phyloP scores from a whole-genome alignment of 2,113 vertebrate genomes.

The Tachysurus vachellii region DNA sequence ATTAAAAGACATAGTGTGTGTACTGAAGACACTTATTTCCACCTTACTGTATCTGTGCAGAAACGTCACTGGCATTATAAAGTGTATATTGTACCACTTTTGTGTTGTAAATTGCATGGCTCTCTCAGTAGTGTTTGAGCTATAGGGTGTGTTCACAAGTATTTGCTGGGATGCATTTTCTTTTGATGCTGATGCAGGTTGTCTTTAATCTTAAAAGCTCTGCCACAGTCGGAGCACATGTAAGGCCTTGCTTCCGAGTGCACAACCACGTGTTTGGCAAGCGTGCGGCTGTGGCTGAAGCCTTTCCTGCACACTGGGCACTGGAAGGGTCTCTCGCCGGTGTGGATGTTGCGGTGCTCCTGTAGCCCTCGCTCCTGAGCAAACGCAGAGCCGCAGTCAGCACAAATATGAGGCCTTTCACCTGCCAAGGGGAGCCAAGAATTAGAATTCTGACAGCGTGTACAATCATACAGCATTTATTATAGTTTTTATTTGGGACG shows the following conservation, averaged over 20 bases:
- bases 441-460: not conserved
- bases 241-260: slow-evolving; percentile 44
- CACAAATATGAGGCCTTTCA: slow-evolving; percentile 38
- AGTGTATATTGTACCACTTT: not conserved
- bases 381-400: slow-evolving; percentile 42
- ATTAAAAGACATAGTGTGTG: not conserved
- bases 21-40: not conserved
- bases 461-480: not conserved
- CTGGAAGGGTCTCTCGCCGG: slow-evolving; percentile 46
- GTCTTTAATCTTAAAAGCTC: slow-evolving; percentile 50
- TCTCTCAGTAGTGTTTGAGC: not conserved
- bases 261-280: slow-evolving; percentile 39
- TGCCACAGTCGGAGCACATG: slow-evolving; percentile 36
- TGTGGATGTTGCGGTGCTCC: slow-evolving; percentile 51
- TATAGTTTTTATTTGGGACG: too few relatives aligned
- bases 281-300: slow-evolving; percentile 40
- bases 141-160: slow-evolving; percentile 2
- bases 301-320: slow-evolving; percentile 45
- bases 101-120: not conserved
- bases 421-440: slow-evolving; percentile 16
- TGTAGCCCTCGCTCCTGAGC: slow-evolving; percentile 40
- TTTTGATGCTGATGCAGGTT: slow-evolving; percentile 44
- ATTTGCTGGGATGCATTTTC: slow-evolving; percentile 33
- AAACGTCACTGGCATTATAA: not conserved
- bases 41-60: not conserved